A percentile compares a stretch with the other conserved stretches of the same genome.
These are phyloP conservation scores for Lochmaea capreae DNA, from an alignment of 2,888 invertebrate species.

Conservation along the genomic window DNA sequence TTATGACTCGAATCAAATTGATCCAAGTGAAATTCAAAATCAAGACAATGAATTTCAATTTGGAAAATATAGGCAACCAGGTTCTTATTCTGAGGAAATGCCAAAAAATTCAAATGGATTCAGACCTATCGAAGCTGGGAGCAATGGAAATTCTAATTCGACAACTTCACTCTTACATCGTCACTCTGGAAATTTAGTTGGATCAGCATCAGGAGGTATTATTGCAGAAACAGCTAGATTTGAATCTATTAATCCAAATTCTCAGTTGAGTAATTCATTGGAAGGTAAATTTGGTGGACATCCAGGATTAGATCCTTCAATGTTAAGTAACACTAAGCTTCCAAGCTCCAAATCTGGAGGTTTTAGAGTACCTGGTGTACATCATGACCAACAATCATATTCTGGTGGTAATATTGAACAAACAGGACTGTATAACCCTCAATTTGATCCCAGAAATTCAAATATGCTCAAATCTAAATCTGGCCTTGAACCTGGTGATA, in stretches of 20 bases:
- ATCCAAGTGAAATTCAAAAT: conserved; percentile 35
- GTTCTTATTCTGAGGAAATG: conserved; percentile 31
- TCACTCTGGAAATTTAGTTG: not conserved
- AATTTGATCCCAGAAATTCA: conserved; percentile 13
- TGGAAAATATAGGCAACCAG: conserved; percentile 34
- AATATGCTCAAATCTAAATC: not conserved
- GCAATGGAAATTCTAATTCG: not conserved
- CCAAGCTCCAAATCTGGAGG: not conserved
- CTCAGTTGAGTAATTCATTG: not conserved
- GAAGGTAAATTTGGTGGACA: not conserved
- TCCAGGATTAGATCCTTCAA: conserved; percentile 1
- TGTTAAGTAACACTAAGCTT: not conserved
- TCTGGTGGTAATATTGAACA: not conserved
- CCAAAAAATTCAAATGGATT: conserved; percentile 31
- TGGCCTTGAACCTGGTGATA: not conserved
- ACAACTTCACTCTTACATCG: not conserved
- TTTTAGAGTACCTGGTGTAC: not conserved
- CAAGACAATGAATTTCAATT: conserved; percentile 29
- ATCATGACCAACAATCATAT: not conserved
- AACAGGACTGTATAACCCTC: not conserved
- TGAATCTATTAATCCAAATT: conserved; percentile 5
- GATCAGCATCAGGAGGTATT: not conserved
- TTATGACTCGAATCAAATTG: conserved; percentile 40
- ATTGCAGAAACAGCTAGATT: not conserved
- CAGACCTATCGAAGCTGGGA: conserved; percentile 29